A percentile compares a stretch with the other conserved stretches of the same genome.
Evolutionary conservation across 2,888 invertebrate species (phyloP).

Genomic region (Hyles lineata): DNA sequence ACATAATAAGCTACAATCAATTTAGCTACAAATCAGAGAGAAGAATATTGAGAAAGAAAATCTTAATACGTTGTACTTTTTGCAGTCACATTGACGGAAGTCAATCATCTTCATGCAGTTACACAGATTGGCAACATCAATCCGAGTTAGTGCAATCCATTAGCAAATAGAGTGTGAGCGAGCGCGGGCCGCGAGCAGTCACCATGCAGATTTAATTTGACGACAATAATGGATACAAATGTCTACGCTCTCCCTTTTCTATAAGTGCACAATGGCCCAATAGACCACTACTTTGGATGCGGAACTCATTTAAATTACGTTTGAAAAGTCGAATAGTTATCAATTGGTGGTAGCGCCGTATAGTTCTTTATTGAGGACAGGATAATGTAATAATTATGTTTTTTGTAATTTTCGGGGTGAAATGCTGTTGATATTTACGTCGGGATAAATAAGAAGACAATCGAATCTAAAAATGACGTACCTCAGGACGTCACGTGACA

Average conservation of each 20-base stretch:
- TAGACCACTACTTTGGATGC: neutral
- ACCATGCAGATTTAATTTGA: constrained; percentile 73
- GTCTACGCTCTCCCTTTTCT: constrained; percentile 51
- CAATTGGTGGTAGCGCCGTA: too few species aligned
- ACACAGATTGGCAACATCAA: constrained; percentile 38
- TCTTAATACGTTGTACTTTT: neutral
- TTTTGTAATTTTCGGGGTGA: too few species aligned
- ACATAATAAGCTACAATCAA: too few species aligned
- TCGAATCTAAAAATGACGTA: too few species aligned
- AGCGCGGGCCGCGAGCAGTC: constrained; percentile 46
- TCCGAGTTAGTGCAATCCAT: constrained; percentile 68
- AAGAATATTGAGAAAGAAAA: neutral
- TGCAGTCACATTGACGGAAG: neutral
- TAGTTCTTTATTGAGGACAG: too few species aligned
- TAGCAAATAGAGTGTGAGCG: constrained; percentile 62
- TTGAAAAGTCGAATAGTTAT: neutral
- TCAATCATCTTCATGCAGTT: constrained; percentile 6
- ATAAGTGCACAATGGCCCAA: constrained; percentile 34
- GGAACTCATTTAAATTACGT: neutral
- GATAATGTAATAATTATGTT: too few species aligned
- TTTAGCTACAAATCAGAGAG: too few species aligned
- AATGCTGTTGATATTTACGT: too few species aligned
- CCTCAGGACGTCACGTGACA: too few species aligned
- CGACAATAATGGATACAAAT: constrained; percentile 72
- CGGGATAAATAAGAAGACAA: too few species aligned